phyloP scores from a whole-genome alignment of 1,140 invertebrate genomes.

The Bombus turneri region DNA sequence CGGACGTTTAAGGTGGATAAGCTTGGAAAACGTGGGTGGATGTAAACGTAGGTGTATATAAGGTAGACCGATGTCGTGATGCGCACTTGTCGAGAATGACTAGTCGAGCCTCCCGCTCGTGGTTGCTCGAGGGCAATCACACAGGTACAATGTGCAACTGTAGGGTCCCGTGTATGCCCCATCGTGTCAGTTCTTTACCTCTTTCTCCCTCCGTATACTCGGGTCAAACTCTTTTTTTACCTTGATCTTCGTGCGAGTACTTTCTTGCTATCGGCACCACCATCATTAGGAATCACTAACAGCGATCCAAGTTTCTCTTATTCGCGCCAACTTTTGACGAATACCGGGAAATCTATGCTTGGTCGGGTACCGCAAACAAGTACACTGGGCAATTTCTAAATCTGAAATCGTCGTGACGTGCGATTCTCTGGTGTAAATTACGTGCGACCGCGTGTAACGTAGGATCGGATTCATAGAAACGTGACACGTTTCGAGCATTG shows the following conservation, averaged over 20 bases:
- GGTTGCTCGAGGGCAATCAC: slow-evolving; percentile 72
- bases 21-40: slow-evolving; percentile 60
- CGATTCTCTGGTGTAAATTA: too few relatives aligned
- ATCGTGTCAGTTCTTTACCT: slow-evolving; percentile 7
- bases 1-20: slow-evolving; percentile 49
- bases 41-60: slow-evolving; percentile 62
- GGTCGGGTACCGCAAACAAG: too few relatives aligned
- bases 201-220: background rate
- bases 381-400: background rate
- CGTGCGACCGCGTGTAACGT: too few relatives aligned
- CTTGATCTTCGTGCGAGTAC: background rate
- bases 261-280: background rate
- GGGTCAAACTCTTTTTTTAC: background rate
- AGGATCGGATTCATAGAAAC: too few relatives aligned
- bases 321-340: background rate
- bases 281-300: background rate
- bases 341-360: background rate
- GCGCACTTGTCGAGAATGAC: slow-evolving; percentile 77
- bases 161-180: slow-evolving; percentile 21
- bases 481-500: too few relatives aligned
- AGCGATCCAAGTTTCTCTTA: background rate
- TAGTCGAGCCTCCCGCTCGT: slow-evolving; percentile 74
- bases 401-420: background rate
- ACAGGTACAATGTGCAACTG: slow-evolving; percentile 70
- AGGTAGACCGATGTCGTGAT: slow-evolving; percentile 72